phyloP scores from a whole-genome alignment of 2,113 vertebrate genomes.

The Malurus alboscapulatus region DNA sequence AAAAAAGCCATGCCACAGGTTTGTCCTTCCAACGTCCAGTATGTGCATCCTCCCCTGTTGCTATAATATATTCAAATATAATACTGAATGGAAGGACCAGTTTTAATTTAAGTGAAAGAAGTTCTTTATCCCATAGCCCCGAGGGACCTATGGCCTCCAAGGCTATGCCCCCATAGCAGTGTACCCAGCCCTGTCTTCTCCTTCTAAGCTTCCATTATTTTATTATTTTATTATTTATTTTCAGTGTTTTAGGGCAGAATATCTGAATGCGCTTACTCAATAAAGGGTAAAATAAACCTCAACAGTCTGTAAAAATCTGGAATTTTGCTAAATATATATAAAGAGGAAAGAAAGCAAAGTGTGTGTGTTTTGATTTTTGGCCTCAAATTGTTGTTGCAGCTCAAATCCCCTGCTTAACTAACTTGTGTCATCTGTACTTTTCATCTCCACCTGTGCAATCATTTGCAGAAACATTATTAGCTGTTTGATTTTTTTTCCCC shows the following conservation, averaged over 20 bases:
- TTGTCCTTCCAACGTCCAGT: background rate
- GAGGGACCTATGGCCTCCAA: background rate
- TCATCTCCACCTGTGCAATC: conserved; percentile 60
- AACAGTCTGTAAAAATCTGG: background rate
- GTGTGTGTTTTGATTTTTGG: background rate
- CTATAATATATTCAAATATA: background rate
- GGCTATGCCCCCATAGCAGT: background rate
- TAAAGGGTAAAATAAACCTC: background rate
- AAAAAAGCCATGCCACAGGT: background rate
- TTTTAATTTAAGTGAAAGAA: background rate
- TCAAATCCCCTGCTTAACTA: conserved; percentile 33
- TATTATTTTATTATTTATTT: background rate
- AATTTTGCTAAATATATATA: background rate
- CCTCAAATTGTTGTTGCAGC: background rate
- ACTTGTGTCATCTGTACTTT: conserved; percentile 52
- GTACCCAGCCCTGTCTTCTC: background rate
- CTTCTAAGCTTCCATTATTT: background rate
- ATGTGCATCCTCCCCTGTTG: background rate
- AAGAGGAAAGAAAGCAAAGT: background rate
- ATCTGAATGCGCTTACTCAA: background rate
- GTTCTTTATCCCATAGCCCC: background rate
- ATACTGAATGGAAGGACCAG: background rate
- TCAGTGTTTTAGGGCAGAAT: background rate
- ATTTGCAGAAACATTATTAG: conserved; percentile 66
- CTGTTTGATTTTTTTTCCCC: conserved; percentile 25